A percentile compares a stretch with the other conserved stretches of the same genome.
Conservation (phyloP, 1,140 invertebrate species). For the Listronotus oregonensis region DNA sequence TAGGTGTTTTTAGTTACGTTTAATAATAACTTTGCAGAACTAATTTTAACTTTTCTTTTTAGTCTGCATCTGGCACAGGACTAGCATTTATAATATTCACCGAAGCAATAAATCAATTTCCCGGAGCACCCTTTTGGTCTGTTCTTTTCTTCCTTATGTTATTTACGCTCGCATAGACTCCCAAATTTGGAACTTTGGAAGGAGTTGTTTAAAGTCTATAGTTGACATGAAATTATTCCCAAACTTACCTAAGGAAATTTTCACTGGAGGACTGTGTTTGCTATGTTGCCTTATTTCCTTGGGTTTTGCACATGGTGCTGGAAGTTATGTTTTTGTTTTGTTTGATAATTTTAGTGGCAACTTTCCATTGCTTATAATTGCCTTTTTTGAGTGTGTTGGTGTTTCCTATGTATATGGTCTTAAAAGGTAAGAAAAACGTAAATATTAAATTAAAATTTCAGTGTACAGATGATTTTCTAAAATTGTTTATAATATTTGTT, state of each 20-base stretch:
- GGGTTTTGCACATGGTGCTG: slow-evolving; percentile 91
- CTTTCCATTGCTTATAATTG: slow-evolving; percentile 92
- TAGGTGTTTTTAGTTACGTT: not conserved
- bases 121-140: slow-evolving; percentile 91
- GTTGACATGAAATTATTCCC: slow-evolving; percentile 95
- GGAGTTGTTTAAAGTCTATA: slow-evolving; percentile 94
- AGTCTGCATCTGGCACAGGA: slow-evolving; percentile 92
- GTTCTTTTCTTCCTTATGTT: slow-evolving; percentile 95
- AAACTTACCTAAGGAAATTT: slow-evolving; percentile 87
- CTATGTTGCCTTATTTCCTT: slow-evolving; percentile 88
- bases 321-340: slow-evolving; percentile 93
- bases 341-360: slow-evolving; percentile 97
- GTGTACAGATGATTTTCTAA: too few species aligned
- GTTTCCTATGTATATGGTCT: slow-evolving; percentile 96
- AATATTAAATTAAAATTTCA: not conserved
- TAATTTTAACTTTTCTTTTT: slow-evolving; percentile 45
- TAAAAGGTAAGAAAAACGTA: slow-evolving; percentile 71
- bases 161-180: slow-evolving; percentile 92
- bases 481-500: too few species aligned
- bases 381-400: slow-evolving; percentile 92
- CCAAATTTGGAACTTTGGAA: slow-evolving; percentile 93
- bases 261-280: slow-evolving; percentile 85
- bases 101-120: slow-evolving; percentile 95
- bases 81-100: slow-evolving; percentile 96
- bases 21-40: not conserved